Percentiles rank a stretch among this genome's conserved stretches.
Evolutionary conservation across 2,113 vertebrate species (phyloP).

Genomic region (Cichladusa arquata): DNA sequence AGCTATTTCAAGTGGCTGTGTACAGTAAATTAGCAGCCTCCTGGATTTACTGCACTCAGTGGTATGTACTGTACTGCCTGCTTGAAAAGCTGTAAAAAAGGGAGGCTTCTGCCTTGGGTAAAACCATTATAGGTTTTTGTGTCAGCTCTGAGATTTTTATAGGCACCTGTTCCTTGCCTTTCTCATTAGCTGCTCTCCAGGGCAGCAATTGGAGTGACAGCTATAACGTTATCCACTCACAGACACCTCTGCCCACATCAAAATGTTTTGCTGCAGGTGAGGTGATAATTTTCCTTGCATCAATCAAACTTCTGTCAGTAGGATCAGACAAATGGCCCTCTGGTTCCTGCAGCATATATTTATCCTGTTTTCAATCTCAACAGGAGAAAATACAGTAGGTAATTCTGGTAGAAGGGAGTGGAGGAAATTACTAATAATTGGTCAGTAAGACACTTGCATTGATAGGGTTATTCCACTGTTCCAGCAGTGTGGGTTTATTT

Average conservation of each 20-base stretch:
- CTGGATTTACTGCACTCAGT: not conserved
- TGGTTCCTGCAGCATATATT: not conserved
- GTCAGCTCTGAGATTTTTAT: not conserved
- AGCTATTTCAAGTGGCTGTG: not conserved
- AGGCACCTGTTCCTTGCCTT: not conserved
- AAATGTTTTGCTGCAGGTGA: not conserved
- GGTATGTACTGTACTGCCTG: not conserved
- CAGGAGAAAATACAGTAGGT: not conserved
- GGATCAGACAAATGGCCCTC: not conserved
- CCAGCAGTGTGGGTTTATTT: not conserved
- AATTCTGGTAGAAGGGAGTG: not conserved
- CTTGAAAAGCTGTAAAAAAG: not conserved
- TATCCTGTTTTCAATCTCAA: not conserved
- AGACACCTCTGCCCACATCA: not conserved
- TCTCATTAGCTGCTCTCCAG: slow-evolving; percentile 14
- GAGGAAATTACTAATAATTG: slow-evolving; percentile 2
- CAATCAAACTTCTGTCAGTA: not conserved
- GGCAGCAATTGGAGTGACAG: not conserved
- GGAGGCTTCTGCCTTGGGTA: not conserved
- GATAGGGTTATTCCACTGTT: not conserved
- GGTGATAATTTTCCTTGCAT: not conserved
- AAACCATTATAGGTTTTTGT: not conserved
- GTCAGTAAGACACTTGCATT: not conserved
- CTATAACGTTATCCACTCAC: not conserved
- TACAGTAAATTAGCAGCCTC: not conserved